A percentile compares a stretch with the other conserved stretches of the same genome.
phyloP scores from a whole-genome alignment of 2,113 vertebrate genomes.

The Toxotes chatareus region DNA sequence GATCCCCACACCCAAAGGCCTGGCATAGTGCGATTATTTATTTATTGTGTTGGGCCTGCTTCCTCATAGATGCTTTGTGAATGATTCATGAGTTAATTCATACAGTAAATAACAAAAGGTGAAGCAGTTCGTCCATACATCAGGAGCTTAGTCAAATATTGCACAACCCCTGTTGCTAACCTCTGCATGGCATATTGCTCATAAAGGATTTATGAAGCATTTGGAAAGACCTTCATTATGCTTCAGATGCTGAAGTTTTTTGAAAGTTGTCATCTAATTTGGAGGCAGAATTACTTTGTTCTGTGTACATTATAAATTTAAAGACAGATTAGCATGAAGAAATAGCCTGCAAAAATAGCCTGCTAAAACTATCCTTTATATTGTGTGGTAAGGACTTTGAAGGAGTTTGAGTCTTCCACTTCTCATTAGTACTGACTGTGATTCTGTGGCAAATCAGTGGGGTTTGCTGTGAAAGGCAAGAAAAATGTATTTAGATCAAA shows the following conservation, averaged over 20 bases:
- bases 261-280: conserved; percentile 33
- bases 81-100: conserved; percentile 76
- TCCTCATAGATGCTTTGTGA: conserved; percentile 64
- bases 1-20: conserved; percentile 37
- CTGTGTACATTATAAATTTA: conserved; percentile 16
- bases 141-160: conserved; percentile 51
- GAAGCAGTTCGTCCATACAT: conserved; percentile 39
- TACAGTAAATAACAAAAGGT: conserved; percentile 72
- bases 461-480: conserved; percentile 40
- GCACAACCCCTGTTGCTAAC: conserved; percentile 35
- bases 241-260: conserved; percentile 16
- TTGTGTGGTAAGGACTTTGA: conserved; percentile 31
- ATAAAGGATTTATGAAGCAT: conserved; percentile 61
- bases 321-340: conserved; percentile 38
- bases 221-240: conserved; percentile 28
- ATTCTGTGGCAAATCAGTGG: conserved; percentile 58
- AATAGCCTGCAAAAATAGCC: conserved; percentile 11
- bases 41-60: conserved; percentile 54
- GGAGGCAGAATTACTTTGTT: conserved; percentile 9
- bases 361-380: conserved; percentile 1
- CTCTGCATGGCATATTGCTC: conserved; percentile 41
- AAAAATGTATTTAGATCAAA: conserved; percentile 74
- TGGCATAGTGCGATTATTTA: conserved; percentile 59
- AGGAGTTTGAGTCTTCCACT: conserved; percentile 47
- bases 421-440: conserved; percentile 64